phyloP scores from a whole-genome alignment of 2,888 invertebrate species.

The Agonopterix alstromeriana region DNA sequence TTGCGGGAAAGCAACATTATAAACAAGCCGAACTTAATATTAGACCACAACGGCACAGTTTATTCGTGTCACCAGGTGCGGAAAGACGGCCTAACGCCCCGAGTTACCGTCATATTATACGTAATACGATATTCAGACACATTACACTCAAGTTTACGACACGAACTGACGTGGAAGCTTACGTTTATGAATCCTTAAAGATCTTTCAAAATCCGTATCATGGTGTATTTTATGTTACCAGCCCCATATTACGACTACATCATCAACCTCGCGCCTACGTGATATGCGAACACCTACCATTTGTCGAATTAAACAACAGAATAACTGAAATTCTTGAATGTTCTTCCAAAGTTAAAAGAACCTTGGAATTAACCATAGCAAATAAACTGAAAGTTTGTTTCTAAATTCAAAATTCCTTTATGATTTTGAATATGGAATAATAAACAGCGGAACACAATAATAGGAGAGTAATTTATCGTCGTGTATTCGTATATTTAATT shows the following conservation, averaged over 20 bases:
- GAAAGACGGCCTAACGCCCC: conserved; percentile 52
- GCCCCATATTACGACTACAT: conserved; percentile 5
- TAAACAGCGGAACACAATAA: conserved; percentile 33
- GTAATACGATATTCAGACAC: conserved; percentile 58
- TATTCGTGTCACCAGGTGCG: conserved; percentile 67
- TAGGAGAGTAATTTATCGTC: conserved; percentile 36
- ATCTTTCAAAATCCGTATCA: conserved; percentile 61
- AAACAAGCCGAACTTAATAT: conserved; percentile 57
- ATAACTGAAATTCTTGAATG: conserved; percentile 15
- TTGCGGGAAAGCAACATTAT: conserved; percentile 29
- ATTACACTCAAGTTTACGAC: conserved; percentile 68
- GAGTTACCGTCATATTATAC: conserved; percentile 52
- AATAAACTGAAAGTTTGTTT: conserved; percentile 16
- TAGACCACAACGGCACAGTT: conserved; percentile 54
- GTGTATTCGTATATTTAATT: conserved; percentile 32
- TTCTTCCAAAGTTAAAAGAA: conserved; percentile 16
- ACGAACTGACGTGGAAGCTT: conserved; percentile 55
- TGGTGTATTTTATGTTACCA: conserved; percentile 36
- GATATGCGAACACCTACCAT: no score
- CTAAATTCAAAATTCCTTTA: conserved; percentile 4
- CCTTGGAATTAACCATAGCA: conserved; percentile 15
- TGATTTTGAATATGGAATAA: conserved; percentile 28
- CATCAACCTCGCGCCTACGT: background rate
- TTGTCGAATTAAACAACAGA: conserved; percentile 7
- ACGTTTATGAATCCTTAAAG: conserved; percentile 69